These are phyloP conservation scores for Nomada flava DNA, from an alignment of 2,888 invertebrate species.

Conservation along the genomic window DNA sequence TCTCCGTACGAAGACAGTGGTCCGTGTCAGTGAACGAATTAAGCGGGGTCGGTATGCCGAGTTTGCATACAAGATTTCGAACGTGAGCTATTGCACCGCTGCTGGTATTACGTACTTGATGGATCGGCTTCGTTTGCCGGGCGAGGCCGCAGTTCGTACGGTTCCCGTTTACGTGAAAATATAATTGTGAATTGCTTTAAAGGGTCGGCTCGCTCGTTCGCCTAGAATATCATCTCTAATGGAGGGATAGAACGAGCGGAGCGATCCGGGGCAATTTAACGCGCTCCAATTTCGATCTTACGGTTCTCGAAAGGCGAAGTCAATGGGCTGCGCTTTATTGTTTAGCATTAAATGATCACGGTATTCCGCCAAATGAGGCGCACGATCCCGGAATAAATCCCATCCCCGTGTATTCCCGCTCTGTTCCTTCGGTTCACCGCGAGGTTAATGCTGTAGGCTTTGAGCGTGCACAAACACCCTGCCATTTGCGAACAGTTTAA, in stretches of 20 bases:
- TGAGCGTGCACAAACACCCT: constrained; percentile 38
- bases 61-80: constrained; percentile 36
- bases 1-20: constrained; percentile 58
- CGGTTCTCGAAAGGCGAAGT: not conserved
- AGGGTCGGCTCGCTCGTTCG: no score
- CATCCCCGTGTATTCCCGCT: not conserved
- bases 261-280: not conserved
- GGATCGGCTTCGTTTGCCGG: constrained; percentile 16
- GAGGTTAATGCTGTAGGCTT: constrained; percentile 22
- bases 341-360: constrained; percentile 26
- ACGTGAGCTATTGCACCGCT: constrained; percentile 23
- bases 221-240: no score
- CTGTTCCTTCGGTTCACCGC: constrained; percentile 20
- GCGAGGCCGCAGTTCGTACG: no score
- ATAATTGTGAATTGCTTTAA: no score
- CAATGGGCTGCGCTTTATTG: not conserved
- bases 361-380: constrained; percentile 12
- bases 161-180: no score
- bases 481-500: constrained; percentile 71
- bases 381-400: constrained; percentile 15
- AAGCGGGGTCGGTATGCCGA: constrained; percentile 49
- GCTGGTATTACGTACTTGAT: constrained; percentile 16
- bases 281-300: not conserved
- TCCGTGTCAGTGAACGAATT: constrained; percentile 73
- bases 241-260: no score